A percentile compares a stretch with the other conserved stretches of the same genome.
These are phyloP conservation scores for Scelioninae gen. 1 DNA, from an alignment of 2,888 invertebrate species.

Conservation along the genomic window DNA sequence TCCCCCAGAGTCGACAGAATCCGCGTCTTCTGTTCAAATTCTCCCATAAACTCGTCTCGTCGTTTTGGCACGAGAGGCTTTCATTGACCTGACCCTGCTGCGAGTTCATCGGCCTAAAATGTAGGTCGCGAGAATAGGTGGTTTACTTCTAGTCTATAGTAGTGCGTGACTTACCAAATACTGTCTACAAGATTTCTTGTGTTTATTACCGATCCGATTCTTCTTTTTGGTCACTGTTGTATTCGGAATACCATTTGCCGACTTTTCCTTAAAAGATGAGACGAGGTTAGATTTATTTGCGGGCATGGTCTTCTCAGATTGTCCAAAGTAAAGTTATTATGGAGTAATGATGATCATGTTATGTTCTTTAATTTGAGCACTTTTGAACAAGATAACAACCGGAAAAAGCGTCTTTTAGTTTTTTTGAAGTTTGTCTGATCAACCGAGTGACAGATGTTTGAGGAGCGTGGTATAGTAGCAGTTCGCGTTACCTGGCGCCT, in stretches of 20 bases:
- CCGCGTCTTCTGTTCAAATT: no score
- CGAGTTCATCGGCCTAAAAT: constrained; percentile 54
- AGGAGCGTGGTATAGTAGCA: constrained; percentile 19
- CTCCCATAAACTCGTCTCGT: no score
- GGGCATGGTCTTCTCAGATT: constrained; percentile 74
- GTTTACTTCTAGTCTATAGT: no score
- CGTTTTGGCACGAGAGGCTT: no score
- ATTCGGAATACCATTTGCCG: constrained; percentile 74
- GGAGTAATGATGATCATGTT: background rate
- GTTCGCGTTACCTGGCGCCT: constrained; percentile 63
- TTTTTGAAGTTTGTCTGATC: constrained; percentile 20
- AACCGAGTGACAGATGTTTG: constrained; percentile 48
- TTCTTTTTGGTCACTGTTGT: constrained; percentile 77
- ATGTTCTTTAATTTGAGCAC: no score
- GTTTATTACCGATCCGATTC: constrained; percentile 80
- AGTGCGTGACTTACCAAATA: constrained; percentile 79
- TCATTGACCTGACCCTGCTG: constrained; percentile 7
- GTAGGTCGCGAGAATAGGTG: constrained; percentile 71
- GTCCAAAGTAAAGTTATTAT: constrained; percentile 3
- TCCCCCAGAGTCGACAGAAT: no score
- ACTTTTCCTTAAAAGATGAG: constrained; percentile 79
- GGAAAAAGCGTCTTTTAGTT: constrained; percentile 14
- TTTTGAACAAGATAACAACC: background rate
- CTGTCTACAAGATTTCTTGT: constrained; percentile 81
- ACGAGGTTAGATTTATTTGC: constrained; percentile 80